Evolutionary conservation across 2,113 vertebrate genomes (phyloP).

Genomic region (Lepus europaeus): DNA sequence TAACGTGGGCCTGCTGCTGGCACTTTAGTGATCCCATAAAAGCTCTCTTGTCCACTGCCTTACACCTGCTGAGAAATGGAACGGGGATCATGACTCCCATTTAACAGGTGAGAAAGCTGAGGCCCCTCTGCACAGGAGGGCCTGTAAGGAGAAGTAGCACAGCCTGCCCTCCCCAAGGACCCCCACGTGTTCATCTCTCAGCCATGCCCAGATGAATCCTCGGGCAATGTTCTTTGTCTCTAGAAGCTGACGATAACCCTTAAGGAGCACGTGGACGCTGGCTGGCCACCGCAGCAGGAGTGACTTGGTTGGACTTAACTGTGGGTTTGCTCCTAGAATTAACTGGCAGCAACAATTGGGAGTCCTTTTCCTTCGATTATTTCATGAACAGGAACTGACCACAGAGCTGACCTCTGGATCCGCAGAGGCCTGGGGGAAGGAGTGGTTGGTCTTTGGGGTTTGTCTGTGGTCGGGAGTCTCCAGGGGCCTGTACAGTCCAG

Average conservation of each 20-base stretch:
- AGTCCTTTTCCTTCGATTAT: background rate
- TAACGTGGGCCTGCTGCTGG: rapidly evolving
- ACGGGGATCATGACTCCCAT: background rate
- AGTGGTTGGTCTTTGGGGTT: no score
- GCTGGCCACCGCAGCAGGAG: background rate
- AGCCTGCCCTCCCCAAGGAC: background rate
- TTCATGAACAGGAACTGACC: background rate
- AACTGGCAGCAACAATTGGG: background rate
- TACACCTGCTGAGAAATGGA: background rate
- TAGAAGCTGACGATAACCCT: background rate
- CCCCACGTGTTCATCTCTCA: background rate
- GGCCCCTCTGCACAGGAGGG: background rate
- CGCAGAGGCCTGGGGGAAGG: background rate
- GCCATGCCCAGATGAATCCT: background rate
- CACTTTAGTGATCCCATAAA: no score
- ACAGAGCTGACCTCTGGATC: background rate
- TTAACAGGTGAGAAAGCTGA: constrained; percentile 5
- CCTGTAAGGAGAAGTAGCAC: background rate
- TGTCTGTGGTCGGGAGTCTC: background rate
- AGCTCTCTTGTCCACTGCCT: background rate
- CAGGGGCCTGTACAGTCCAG: background rate
- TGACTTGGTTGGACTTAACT: background rate
- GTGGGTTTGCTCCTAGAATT: constrained; percentile 34
- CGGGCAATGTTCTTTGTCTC: background rate
- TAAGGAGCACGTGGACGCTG: background rate